A percentile compares a stretch with the other conserved stretches of the same genome.
These are phyloP conservation scores for Carapus acus DNA, from an alignment of 2,797 vertebrate species.

Conservation along the genomic window DNA sequence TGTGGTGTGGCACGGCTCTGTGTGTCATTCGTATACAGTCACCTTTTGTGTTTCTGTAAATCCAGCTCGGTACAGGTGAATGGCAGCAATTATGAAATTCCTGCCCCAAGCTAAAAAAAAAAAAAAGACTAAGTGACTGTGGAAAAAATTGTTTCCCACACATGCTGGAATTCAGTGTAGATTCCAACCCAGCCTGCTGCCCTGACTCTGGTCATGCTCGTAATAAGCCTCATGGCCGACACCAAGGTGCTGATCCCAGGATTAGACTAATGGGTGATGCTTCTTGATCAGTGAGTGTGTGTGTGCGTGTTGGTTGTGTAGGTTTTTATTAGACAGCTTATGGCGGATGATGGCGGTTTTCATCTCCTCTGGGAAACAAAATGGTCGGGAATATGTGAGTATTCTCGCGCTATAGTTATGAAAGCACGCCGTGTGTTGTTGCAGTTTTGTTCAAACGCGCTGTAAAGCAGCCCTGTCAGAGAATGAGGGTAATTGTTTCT, in stretches of 20 bases:
- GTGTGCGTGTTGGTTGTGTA: conserved; percentile 26
- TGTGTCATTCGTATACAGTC: too few relatives aligned
- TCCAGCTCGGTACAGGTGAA: background rate
- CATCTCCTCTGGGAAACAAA: conserved; percentile 12
- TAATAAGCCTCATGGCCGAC: conserved; percentile 52
- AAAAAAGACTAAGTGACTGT: conserved; percentile 25
- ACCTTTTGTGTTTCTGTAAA: background rate
- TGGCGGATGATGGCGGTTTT: conserved; percentile 6
- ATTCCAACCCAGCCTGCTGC: conserved; percentile 42
- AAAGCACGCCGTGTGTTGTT: conserved; percentile 1
- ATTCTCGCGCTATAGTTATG: background rate
- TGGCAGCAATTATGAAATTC: too few relatives aligned
- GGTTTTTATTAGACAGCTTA: conserved; percentile 23
- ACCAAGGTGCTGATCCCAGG: conserved; percentile 51
- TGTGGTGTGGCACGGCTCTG: too few relatives aligned
- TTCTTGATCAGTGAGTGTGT: conserved; percentile 38
- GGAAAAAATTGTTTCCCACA: conserved; percentile 30
- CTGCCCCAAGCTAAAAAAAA: conserved; percentile 11
- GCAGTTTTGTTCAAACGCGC: background rate
- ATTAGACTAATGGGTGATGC: conserved; percentile 58
- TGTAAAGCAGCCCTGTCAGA: conserved; percentile 8
- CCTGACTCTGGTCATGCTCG: conserved; percentile 54
- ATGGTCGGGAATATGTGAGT: background rate
- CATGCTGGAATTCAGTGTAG: conserved; percentile 32
- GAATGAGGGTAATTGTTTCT: conserved; percentile 8